Base-by-base conservation (phyloP, 2,797 vertebrate genomes). In the Chaenodraco wilsoni region DNA sequence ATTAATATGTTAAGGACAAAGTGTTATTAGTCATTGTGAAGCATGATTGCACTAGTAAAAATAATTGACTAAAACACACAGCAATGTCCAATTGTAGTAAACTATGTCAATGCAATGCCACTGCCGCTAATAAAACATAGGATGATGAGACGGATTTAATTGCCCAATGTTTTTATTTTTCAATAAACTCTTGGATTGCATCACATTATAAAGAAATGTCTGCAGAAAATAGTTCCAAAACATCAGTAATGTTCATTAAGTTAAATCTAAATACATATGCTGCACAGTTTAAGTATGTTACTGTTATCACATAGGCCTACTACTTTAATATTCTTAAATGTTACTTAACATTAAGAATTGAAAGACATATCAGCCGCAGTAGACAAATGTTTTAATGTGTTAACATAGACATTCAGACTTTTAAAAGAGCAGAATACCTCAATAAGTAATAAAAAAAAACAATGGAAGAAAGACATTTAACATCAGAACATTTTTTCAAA, bases 351-450 rank as follows among this genome's bases (percentile, higher is more conserved):
- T 43, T 13, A 16, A 65, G 1, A 75, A 61, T 11, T 17, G 4
- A 49, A 57, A 63, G 9, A 55, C 11, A 46, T 6, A 19, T 67
- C 27, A 65, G 45, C 37, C 57, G 17, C 19, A 74, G 16, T 44
- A 51, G 14, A 50, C 13, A 76, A 59, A 56, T 27, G 1, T 57
- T 90, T 86, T 81, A 78, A 79, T 89, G 16, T 31, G 57, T 37
- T 60, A 21, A 41, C 19, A 56, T 14, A 48, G 33, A 66, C 12
- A 66, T 7, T 27, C 9, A 69, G 17, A 40, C 10, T 37, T 63
- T 1, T 65, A 63, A 10, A 37, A 59, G 43, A 48, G 31, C 9
- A 78, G 61, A 55, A 5, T 44, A 44, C 0, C 0, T 13, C 10
- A 31, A 56, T 72, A 51, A 66, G 19, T 9, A 57, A 17, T 21